phyloP scores from a whole-genome alignment of 1,140 invertebrate species.

The Drosophila watanabei region DNA sequence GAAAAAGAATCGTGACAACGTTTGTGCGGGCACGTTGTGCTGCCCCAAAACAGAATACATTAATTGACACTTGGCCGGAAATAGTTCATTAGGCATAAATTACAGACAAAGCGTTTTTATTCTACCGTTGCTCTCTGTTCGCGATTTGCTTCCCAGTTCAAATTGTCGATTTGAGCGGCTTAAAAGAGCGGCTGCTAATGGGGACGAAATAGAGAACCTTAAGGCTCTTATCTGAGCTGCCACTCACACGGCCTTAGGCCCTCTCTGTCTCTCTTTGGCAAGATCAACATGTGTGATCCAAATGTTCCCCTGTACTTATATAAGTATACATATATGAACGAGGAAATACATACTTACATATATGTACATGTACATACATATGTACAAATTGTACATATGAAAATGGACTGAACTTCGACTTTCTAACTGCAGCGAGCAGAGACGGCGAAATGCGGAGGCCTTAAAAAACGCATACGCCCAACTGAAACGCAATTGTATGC shows the following conservation, averaged over 20 bases:
- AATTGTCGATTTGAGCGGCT: constrained; percentile 69
- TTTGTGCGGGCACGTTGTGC: constrained; percentile 78
- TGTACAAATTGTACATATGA: constrained; percentile 1
- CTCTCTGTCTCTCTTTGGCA: constrained; percentile 26
- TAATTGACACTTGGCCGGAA: constrained; percentile 84
- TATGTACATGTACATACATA: background rate
- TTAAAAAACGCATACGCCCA: constrained; percentile 13
- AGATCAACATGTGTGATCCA: constrained; percentile 80
- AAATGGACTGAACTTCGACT: constrained; percentile 53
- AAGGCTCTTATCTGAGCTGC: constrained; percentile 59
- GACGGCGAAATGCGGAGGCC: constrained; percentile 34
- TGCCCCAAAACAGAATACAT: constrained; percentile 76
- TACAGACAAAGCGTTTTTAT: constrained; percentile 73
- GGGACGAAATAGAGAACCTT: constrained; percentile 36
- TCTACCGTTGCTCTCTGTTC: constrained; percentile 23
- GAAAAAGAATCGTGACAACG: constrained; percentile 70
- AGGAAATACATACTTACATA: background rate
- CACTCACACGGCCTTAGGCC: constrained; percentile 8
- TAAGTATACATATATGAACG: constrained; percentile 13
- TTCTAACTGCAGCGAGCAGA: constrained; percentile 39
- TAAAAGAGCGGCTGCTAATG: constrained; percentile 52
- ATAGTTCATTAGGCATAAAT: constrained; percentile 84
- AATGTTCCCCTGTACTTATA: constrained; percentile 67
- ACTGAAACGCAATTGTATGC: background rate
- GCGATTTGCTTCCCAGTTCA: constrained; percentile 47